Percentiles rank a stretch among this genome's conserved stretches.
Conservation (phyloP, 2,113 vertebrate species). For the Willisornis vidua region DNA sequence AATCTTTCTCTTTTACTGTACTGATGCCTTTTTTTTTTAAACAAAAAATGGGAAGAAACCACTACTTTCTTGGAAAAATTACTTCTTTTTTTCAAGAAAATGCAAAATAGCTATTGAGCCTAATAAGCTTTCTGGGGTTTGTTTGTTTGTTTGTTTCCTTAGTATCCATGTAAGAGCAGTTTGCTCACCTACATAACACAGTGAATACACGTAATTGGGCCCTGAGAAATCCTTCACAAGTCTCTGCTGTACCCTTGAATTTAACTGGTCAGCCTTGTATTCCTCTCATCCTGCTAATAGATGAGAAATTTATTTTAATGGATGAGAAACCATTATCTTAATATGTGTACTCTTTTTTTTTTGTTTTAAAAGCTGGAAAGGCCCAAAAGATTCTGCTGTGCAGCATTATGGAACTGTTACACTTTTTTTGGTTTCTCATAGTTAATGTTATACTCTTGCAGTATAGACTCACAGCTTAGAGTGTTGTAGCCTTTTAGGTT, state of each 20-base stretch:
- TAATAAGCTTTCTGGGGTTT: background rate
- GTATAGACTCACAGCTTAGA: background rate
- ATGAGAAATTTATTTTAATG: background rate
- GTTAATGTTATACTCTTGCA: background rate
- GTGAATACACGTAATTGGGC: background rate
- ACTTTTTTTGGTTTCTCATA: background rate
- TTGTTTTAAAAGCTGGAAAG: background rate
- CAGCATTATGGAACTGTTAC: background rate
- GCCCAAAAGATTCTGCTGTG: background rate
- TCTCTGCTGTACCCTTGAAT: background rate
- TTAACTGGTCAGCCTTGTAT: background rate
- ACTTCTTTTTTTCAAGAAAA: background rate
- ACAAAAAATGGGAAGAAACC: background rate
- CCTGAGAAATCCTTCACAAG: background rate
- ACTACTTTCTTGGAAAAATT: background rate
- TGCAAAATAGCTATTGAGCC: background rate
- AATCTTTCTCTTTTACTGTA: background rate
- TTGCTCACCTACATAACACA: background rate
- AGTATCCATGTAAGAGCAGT: background rate
- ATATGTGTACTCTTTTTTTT: background rate
- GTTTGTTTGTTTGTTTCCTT: background rate
- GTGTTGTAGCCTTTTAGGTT: background rate
- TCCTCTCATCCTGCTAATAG: background rate
- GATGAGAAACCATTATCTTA: background rate
- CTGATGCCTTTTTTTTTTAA: background rate